Evolutionary conservation across 2,888 invertebrate genomes (phyloP).

Genomic region (Ypsolopha sequella): DNA sequence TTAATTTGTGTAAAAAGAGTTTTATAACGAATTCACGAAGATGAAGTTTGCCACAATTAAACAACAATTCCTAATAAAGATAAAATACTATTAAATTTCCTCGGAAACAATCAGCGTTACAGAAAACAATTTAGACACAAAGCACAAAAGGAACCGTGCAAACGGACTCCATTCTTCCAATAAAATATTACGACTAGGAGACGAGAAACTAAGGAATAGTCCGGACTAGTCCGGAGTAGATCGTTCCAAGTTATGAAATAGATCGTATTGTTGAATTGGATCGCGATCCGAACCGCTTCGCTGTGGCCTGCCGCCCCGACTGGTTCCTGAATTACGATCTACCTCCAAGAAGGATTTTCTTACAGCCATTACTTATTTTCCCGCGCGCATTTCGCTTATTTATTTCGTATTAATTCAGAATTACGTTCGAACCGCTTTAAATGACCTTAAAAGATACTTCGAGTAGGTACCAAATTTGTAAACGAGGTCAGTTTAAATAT

Average conservation of each 20-base stretch:
- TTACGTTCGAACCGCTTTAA: not conserved
- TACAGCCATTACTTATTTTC: not conserved
- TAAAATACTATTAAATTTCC: too few species aligned
- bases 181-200: too few species aligned
- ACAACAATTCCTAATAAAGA: too few species aligned
- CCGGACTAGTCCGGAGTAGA: not conserved
- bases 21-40: too few species aligned
- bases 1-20: too few species aligned
- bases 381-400: not conserved
- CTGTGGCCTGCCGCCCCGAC: not conserved
- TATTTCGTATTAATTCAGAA: not conserved
- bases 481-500: too few species aligned
- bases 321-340: not conserved
- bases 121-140: too few species aligned
- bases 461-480: too few species aligned
- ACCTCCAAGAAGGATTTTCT: not conserved
- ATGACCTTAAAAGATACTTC: not conserved
- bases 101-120: too few species aligned
- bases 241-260: not conserved
- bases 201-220: not conserved
- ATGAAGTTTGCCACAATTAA: too few species aligned
- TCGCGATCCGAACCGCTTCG: not conserved
- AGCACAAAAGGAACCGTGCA: too few species aligned
- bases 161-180: too few species aligned
- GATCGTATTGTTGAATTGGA: not conserved